phyloP scores from a whole-genome alignment of 2,888 invertebrate species.

The Hemithea aestivaria region DNA sequence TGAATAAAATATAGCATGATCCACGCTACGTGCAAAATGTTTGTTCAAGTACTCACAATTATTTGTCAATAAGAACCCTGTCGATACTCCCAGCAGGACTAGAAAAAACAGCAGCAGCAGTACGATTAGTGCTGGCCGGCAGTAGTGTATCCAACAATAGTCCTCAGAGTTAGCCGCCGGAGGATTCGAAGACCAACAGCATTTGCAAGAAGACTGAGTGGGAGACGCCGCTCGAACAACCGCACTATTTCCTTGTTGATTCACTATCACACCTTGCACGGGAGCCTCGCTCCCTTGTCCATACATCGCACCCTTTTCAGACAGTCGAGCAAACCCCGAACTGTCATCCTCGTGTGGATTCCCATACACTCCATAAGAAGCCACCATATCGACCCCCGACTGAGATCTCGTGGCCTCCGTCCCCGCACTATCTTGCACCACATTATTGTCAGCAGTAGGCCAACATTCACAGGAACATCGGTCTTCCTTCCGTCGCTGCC shows the following conservation, averaged over 20 bases:
- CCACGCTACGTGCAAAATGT: too few species aligned
- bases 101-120: conserved; percentile 75
- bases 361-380: conserved; percentile 75
- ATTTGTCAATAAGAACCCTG: conserved; percentile 78
- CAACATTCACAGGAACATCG: conserved; percentile 76
- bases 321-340: conserved; percentile 67
- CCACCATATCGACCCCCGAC: conserved; percentile 75
- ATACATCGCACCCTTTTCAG: conserved; percentile 62
- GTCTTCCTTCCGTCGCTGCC: conserved; percentile 70
- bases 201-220: conserved; percentile 53
- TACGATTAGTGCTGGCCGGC: conserved; percentile 75
- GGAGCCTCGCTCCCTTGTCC: conserved; percentile 69
- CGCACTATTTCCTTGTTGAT: conserved; percentile 74
- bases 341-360: conserved; percentile 72
- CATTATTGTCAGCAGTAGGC: conserved; percentile 70
- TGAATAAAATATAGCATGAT: too few species aligned
- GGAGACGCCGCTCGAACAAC: conserved; percentile 57
- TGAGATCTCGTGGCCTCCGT: conserved; percentile 66
- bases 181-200: conserved; percentile 56
- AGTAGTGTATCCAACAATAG: conserved; percentile 76
- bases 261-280: conserved; percentile 73
- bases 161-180: conserved; percentile 69
- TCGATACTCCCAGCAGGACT: conserved; percentile 76
- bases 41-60: conserved; percentile 70
- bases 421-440: conserved; percentile 54